Base-by-base conservation (phyloP, 2,797 vertebrate genomes). In the Takifugu ocellatus region DNA sequence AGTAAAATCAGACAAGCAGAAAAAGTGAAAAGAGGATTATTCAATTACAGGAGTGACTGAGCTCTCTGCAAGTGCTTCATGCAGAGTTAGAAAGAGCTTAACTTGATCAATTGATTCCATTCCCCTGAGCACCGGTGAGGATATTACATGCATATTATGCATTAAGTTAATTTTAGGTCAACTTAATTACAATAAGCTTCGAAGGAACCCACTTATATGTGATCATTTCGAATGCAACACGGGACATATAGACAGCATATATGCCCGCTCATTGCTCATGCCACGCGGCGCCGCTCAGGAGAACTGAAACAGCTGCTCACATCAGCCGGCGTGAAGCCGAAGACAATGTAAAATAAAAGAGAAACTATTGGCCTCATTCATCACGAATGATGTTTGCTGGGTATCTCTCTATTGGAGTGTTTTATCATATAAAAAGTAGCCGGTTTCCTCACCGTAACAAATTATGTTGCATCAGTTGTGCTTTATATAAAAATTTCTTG, bases 61-160 rank as follows among this genome's bases (percentile, higher is more conserved):
- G 61, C 68, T 62, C 82, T 82, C 70, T 74, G 44, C 68, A 74
- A 69, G 70, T 29, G 75, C 64, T 78, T 84, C 75, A 75, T 65
- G 47, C 48, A 44, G 65, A 79, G 64, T 79, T 80, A 59, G 70
- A 82, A 78, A 82, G 61, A 75, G 59, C 73, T 79, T 76, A 55
- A 56, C n/a, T 57, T 83, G 79, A 88, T 84, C 80, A 81, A 84
- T 79, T 62, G 70, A 81, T 79, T 86, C 67, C 3, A 67, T 45
- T 83, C 80, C 75, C 65, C 59, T 39, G 70, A 77, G 81, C 76
- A 69, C 57, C 27, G 56, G 54, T 51, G 69, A 75, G 59, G 48
- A 85, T 80, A 83, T 86, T 78, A 83, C 82, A 85, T 82, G 72
- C 72, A 81, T 83, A 81, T 75, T 85, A 83, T 84, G 81, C 79